Conservation (phyloP, 2,797 vertebrate species). For the Tokudaia muenninki region DNA sequence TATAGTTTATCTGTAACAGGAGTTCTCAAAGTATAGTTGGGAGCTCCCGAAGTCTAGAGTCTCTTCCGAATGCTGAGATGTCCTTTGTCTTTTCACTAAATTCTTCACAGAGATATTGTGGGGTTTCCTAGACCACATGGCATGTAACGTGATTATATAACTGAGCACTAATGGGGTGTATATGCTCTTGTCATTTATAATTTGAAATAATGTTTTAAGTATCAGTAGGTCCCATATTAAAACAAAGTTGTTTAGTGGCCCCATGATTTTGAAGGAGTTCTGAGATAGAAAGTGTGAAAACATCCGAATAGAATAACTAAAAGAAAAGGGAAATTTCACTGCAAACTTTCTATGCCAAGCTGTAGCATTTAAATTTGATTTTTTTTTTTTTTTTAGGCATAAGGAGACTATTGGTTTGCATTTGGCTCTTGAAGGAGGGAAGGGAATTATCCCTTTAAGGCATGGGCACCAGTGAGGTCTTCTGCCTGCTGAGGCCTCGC, state of each 20-base stretch:
- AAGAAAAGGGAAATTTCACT: slow-evolving; percentile 55
- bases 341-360: neutral
- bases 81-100: slow-evolving; percentile 40
- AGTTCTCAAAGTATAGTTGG: neutral
- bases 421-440: slow-evolving; percentile 40
- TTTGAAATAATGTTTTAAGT: slow-evolving; percentile 53
- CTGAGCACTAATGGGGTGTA: neutral
- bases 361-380: slow-evolving; percentile 60
- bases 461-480: neutral
- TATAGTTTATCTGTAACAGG: slow-evolving; percentile 8
- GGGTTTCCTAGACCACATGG: neutral
- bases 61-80: neutral
- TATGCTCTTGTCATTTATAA: slow-evolving; percentile 36
- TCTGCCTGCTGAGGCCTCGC: neutral
- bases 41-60: neutral
- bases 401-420: slow-evolving; percentile 46
- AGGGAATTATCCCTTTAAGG: slow-evolving; percentile 5
- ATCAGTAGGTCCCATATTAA: neutral
- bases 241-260: neutral
- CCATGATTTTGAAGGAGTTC: slow-evolving; percentile 37
- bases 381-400: neutral
- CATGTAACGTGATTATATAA: neutral
- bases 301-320: slow-evolving; percentile 2
- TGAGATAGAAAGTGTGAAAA: slow-evolving; percentile 54
- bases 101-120: neutral